phyloP scores from a whole-genome alignment of 2,888 invertebrate genomes.

The Aelia acuminata region DNA sequence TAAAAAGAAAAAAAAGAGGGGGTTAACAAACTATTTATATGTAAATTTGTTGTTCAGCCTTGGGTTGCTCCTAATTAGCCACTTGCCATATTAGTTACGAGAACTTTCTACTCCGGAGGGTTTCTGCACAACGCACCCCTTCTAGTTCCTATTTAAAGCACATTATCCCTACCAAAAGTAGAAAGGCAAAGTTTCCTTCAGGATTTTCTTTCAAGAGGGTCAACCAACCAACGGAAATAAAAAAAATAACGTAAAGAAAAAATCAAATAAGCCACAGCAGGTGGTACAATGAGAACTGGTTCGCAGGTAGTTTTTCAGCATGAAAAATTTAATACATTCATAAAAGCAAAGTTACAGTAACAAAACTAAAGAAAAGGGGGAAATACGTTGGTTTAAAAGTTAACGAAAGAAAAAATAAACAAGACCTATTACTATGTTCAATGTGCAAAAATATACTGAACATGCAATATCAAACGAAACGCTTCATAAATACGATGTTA shows the following conservation, averaged over 20 bases:
- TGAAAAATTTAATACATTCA: background rate
- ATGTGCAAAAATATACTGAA: no score
- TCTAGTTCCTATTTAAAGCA: background rate
- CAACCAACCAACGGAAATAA: background rate
- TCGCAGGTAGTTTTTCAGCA: background rate
- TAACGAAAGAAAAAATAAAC: no score
- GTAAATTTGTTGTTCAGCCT: conserved; percentile 34
- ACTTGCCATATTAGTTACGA: background rate
- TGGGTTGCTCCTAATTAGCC: background rate
- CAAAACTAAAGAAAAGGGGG: background rate
- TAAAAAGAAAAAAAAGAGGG: background rate
- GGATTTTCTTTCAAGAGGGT: background rate
- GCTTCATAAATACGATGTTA: no score
- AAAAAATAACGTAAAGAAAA: background rate
- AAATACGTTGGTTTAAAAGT: background rate
- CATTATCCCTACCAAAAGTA: background rate
- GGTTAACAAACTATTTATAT: conserved; percentile 19
- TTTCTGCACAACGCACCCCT: background rate
- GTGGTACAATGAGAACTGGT: conserved; percentile 12
- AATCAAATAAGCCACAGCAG: background rate
- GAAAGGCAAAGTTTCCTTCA: background rate
- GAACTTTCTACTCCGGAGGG: background rate
- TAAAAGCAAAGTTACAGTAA: background rate
- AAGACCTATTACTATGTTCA: no score
- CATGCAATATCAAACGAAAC: no score